These are phyloP conservation scores for Drosophila macrospina DNA, from an alignment of 2,888 invertebrate genomes.

Conservation along the genomic window DNA sequence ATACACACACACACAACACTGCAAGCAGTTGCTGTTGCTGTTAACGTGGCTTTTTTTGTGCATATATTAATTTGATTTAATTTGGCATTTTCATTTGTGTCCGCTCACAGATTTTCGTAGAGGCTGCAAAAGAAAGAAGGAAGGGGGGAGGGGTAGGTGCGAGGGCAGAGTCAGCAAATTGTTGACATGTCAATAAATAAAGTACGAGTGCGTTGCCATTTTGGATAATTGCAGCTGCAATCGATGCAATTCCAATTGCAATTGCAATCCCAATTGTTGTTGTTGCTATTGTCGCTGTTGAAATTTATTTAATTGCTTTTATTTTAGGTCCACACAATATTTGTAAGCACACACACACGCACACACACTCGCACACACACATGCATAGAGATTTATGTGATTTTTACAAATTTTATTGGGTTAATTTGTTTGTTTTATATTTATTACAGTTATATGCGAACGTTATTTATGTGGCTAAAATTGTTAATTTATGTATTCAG, in stretches of 20 bases:
- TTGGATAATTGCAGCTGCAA: slow-evolving; percentile 48
- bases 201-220: slow-evolving; percentile 45
- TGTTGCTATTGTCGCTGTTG: slow-evolving; percentile 30
- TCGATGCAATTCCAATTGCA: slow-evolving; percentile 24
- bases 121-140: slow-evolving; percentile 31
- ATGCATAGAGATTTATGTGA: slow-evolving; percentile 62
- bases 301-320: slow-evolving; percentile 78
- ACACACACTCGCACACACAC: slow-evolving; percentile 7
- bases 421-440: slow-evolving; percentile 73
- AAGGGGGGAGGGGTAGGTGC: not conserved
- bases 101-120: slow-evolving; percentile 31
- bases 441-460: slow-evolving; percentile 53
- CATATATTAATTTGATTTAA: slow-evolving; percentile 56
- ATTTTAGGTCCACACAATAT: slow-evolving; percentile 53
- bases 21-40: slow-evolving; percentile 17
- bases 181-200: slow-evolving; percentile 73
- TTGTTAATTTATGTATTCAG: slow-evolving; percentile 60
- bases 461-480: slow-evolving; percentile 64
- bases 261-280: slow-evolving; percentile 22
- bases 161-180: slow-evolving; percentile 42
- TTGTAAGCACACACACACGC: slow-evolving; percentile 37
- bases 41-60: slow-evolving; percentile 34
- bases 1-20: slow-evolving; percentile 28
- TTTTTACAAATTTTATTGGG: slow-evolving; percentile 69
- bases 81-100: slow-evolving; percentile 52